Evolutionary conservation across 2,113 vertebrate species (phyloP), one percentile per base, ranked within the genome.

Genomic region (Stegastes partitus): DNA sequence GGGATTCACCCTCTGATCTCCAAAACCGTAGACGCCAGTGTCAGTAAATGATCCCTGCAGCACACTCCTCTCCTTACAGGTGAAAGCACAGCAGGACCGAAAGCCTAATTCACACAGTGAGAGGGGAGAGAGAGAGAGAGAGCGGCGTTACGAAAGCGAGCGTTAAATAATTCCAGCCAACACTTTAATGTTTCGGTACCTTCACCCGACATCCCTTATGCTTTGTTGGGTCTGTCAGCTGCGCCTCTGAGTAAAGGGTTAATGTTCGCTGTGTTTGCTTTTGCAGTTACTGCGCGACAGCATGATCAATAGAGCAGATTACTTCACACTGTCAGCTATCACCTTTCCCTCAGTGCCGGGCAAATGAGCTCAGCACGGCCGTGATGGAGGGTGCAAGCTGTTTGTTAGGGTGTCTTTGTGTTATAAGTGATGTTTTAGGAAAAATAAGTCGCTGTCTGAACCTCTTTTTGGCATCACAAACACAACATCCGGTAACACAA

Each of bases 241-340:
- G 64, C 12, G 34, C 63, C 64, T 68, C 65, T 50, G 3, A 80
- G 25, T 61, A 71, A 84, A 77, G 90, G 86, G 91, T 95, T 94
- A 94, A 94, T 66, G 62, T 61, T 89, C 54, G 58, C 83, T 74
- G 64, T 91, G 88, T 94, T 88, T 88, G 88, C 79, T 87, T 85
- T 87, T 91, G 91, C 90, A 81, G 90, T 90, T 89, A 86, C 75
- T 87, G 88, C 73, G 88, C 90, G 88, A 93, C 84, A 92, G 87
- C 82, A 54, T 82, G 90, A 95, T 96, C 95, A 94, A 92, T 95
- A 91, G 73, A 89, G 90, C 64, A 81, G 89, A 95, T 95, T 93
- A 93, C 94, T 94, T 93, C 86, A 93, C 90, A 87, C 94, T 92
- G 93, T 94, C 93, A 91, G 93, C 90, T 94, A 94, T 94, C 85